Evolutionary conservation across 2,113 vertebrate species (phyloP).

Genomic region (Eulemur macaco): DNA sequence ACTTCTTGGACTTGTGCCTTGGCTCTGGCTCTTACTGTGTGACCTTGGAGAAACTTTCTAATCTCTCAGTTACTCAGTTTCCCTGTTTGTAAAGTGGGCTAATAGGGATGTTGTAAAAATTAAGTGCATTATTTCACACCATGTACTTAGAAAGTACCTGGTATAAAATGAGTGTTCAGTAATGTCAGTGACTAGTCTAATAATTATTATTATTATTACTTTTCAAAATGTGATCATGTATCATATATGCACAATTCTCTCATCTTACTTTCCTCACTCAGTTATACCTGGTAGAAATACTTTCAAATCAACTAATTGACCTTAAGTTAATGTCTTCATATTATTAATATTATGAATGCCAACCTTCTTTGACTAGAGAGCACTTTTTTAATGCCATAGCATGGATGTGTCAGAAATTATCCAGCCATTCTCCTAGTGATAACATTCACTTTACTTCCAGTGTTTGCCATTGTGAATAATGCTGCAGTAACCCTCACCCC

Average conservation of each 20-base stretch:
- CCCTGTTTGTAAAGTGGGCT: neutral
- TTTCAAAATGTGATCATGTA: neutral
- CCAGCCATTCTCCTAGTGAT: neutral
- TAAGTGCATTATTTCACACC: neutral
- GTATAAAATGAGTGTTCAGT: neutral
- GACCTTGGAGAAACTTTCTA: neutral
- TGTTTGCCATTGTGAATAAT: neutral
- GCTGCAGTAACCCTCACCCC: neutral
- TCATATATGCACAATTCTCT: neutral
- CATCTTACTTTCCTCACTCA: neutral
- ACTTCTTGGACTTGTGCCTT: neutral
- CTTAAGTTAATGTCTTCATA: neutral
- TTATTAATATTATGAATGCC: too few relatives aligned
- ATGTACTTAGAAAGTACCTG: neutral
- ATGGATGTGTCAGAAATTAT: neutral
- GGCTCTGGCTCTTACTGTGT: neutral
- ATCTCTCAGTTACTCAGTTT: neutral
- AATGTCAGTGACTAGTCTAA: neutral
- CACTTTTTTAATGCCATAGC: too few relatives aligned
- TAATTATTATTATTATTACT: neutral
- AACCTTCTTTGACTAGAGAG: too few relatives aligned
- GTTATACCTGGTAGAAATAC: neutral
- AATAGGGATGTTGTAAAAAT: neutral
- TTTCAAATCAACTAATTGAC: neutral
- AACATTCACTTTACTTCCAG: neutral